phyloP scores from a whole-genome alignment of 2,888 invertebrate genomes.

The Phorcus lineatus region DNA sequence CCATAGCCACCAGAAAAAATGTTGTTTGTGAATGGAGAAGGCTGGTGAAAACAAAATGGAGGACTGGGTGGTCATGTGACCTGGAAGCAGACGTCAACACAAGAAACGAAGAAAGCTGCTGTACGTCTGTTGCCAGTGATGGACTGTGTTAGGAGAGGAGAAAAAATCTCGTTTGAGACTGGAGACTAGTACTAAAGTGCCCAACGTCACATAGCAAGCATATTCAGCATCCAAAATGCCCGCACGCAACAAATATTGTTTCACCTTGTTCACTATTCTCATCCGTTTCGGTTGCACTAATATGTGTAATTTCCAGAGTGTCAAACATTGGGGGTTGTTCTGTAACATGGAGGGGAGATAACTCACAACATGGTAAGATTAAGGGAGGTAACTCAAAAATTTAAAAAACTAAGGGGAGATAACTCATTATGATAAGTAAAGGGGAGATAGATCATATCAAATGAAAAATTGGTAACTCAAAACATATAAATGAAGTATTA shows the following conservation, averaged over 20 bases:
- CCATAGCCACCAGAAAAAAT: too few relatives aligned
- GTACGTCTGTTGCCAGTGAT: background rate
- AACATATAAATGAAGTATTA: too few relatives aligned
- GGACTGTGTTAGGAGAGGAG: background rate
- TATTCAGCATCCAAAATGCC: conserved; percentile 26
- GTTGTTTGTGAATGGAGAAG: background rate
- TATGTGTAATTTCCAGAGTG: conserved; percentile 58
- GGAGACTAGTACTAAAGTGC: conserved; percentile 14
- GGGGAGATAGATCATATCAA: too few relatives aligned
- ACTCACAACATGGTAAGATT: background rate
- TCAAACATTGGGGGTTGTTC: conserved; percentile 55
- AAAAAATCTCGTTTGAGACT: background rate
- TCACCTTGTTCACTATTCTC: conserved; percentile 48
- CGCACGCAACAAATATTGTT: background rate
- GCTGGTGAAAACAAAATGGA: background rate
- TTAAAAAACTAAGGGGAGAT: background rate
- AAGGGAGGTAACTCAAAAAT: too few relatives aligned
- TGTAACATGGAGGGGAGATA: conserved; percentile 50
- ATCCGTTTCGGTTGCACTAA: conserved; percentile 40
- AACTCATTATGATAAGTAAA: background rate
- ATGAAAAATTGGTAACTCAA: too few relatives aligned
- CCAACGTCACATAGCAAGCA: conserved; percentile 27
- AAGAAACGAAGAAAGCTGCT: conserved; percentile 12
- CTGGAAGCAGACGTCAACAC: background rate
- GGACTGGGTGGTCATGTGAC: background rate